Base-by-base conservation (phyloP, 2,113 vertebrate species). In the Megalops atlanticus region DNA sequence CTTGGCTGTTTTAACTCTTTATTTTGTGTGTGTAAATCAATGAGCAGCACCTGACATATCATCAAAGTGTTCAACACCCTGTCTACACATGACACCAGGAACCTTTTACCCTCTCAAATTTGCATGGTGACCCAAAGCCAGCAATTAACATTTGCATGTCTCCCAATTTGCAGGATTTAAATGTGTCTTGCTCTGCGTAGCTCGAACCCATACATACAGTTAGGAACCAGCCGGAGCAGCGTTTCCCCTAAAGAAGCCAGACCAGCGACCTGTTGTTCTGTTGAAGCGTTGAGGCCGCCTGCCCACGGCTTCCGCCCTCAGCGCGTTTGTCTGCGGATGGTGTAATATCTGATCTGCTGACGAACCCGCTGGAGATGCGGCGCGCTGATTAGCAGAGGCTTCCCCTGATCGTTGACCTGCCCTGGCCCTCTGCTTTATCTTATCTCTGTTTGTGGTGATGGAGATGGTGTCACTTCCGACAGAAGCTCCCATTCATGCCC, bases 391-490 rank as follows among this genome's bases (percentile, higher is more conserved):
- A 86, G 82, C 27, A 27, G 78, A 79, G 81, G 87, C 87, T 87
- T 39, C 39, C 52, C 69, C 36, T 43, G 35, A n/a, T 39, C 45
- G 68, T 27, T 84, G 58, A 77, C 54, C 52, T 52, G 74, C 64
- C 16, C 43, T 49, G 58, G 35, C 77, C 41, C 27, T 80, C 80
- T 77, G 74, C 80, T 24, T 87, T 89, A 90, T 88, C 89, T 89
- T 89, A 89, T 89, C 87, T 82, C 71, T 38, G 49, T 79, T 85
- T 88, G 88, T 85, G 88, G 87, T 74, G 69, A 40, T 82, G 82
- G 81, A 84, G 86, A 89, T 88, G 88, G 71, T 82, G 43, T 47
- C 27, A 83, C 87, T 89, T 91, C 89, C 89, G 88, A 83, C 84
- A 74, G 80, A 82, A 88, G 81, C 85, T 85, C 82, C 78, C 84